These are phyloP conservation scores for Xestoiulus laeticollis DNA, from an alignment of 2,888 invertebrate species.

Conservation along the genomic window DNA sequence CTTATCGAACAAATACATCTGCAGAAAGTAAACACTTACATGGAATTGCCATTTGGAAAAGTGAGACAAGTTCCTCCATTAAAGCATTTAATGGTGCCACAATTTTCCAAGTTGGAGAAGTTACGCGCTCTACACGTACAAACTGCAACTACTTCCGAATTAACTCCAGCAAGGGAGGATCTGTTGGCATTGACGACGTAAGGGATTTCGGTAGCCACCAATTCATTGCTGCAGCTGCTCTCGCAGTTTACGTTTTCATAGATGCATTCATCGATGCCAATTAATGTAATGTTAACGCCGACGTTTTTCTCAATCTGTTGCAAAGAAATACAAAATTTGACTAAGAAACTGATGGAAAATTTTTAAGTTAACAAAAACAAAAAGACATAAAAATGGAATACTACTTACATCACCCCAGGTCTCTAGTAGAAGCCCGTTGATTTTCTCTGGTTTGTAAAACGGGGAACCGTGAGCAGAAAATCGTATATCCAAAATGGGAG, in stretches of 20 bases:
- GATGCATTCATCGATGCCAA: constrained; percentile 90
- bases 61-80: constrained; percentile 76
- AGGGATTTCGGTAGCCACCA: constrained; percentile 76
- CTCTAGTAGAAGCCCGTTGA: constrained; percentile 81
- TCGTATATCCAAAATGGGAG: constrained; percentile 78
- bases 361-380: neutral
- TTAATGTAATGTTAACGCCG: constrained; percentile 80
- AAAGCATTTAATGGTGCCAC: constrained; percentile 69
- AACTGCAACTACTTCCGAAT: constrained; percentile 79
- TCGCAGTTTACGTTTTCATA: constrained; percentile 76
- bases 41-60: constrained; percentile 51
- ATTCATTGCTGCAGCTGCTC: constrained; percentile 80
- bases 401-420: neutral
- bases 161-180: constrained; percentile 93
- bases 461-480: constrained; percentile 95
- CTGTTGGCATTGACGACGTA: constrained; percentile 90
- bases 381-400: neutral
- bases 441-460: constrained; percentile 85
- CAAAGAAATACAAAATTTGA: neutral
- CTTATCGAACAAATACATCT: no score
- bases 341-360: neutral
- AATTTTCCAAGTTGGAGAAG: constrained; percentile 62
- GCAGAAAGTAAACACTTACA: constrained; percentile 49
- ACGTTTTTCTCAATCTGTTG: constrained; percentile 75
- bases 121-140: constrained; percentile 72